These are phyloP conservation scores for Boloria selene DNA, from an alignment of 2,888 invertebrate species.

Conservation along the genomic window DNA sequence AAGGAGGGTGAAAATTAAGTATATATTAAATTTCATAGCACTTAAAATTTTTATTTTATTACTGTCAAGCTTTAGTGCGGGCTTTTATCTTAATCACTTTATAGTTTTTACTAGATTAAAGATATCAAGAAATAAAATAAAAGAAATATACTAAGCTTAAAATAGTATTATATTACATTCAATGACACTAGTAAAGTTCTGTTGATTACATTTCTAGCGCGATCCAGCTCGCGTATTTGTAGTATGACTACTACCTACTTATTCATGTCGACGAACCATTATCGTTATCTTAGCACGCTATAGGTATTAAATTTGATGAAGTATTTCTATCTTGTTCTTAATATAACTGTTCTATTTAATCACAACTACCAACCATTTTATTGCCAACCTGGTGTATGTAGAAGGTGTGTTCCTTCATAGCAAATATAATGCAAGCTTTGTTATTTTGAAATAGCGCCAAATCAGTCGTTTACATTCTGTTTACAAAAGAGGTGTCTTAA, in stretches of 20 bases:
- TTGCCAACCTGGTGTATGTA: slow-evolving; percentile 34
- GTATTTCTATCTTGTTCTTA: slow-evolving; percentile 45
- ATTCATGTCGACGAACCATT: slow-evolving; percentile 53
- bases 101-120: too few relatives aligned
- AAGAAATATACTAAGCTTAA: neutral
- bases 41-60: neutral
- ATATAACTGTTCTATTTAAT: slow-evolving; percentile 50
- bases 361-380: slow-evolving; percentile 41
- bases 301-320: slow-evolving; percentile 50
- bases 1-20: slow-evolving; percentile 26
- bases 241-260: slow-evolving; percentile 38
- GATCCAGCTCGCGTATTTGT: slow-evolving; percentile 39
- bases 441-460: slow-evolving; percentile 32
- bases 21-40: slow-evolving; percentile 24
- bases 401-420: slow-evolving; percentile 34
- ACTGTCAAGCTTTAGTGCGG: neutral
- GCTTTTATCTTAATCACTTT: neutral
- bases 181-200: slow-evolving; percentile 27
- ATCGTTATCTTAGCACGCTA: slow-evolving; percentile 51
- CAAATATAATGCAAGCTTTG: slow-evolving; percentile 17
- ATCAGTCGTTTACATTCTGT: neutral
- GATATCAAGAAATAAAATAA: too few relatives aligned
- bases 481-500: slow-evolving; percentile 2
- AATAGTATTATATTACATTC: slow-evolving; percentile 14
- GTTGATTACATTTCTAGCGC: slow-evolving; percentile 34